Percentiles rank a stretch among this genome's conserved stretches.
These are phyloP conservation scores for Amblyraja radiata DNA, from an alignment of 2,797 vertebrate genomes.

Conservation along the genomic window DNA sequence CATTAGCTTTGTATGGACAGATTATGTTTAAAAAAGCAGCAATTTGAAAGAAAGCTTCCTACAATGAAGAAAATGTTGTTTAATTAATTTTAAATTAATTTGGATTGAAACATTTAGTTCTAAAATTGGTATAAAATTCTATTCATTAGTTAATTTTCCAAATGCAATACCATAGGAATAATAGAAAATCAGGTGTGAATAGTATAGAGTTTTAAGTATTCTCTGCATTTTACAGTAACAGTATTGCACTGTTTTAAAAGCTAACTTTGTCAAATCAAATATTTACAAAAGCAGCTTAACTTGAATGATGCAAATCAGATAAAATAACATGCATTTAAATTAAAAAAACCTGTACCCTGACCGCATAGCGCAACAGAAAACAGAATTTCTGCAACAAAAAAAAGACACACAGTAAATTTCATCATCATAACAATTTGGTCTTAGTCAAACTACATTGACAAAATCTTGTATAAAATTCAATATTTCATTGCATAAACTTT, in stretches of 20 bases:
- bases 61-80: background rate
- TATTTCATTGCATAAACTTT: background rate
- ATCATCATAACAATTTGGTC: background rate
- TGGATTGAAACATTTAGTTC: constrained; percentile 2
- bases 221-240: background rate
- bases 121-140: background rate
- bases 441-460: background rate
- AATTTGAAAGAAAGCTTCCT: background rate
- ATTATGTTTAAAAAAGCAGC: background rate
- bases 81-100: background rate
- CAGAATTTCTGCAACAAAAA: background rate
- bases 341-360: background rate
- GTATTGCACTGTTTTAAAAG: background rate
- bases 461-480: background rate
- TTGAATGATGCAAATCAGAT: background rate
- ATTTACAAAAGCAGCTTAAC: background rate
- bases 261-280: background rate
- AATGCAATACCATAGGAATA: background rate
- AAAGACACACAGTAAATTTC: background rate
- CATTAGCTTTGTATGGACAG: background rate
- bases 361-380: too few species aligned
- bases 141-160: background rate
- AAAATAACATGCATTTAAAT: background rate
- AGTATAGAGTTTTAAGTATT: background rate
- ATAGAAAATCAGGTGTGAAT: background rate